A percentile compares a stretch with the other conserved stretches of the same genome.
phyloP scores from a whole-genome alignment of 2,113 vertebrate species.

The Potamarius usumacintae region DNA sequence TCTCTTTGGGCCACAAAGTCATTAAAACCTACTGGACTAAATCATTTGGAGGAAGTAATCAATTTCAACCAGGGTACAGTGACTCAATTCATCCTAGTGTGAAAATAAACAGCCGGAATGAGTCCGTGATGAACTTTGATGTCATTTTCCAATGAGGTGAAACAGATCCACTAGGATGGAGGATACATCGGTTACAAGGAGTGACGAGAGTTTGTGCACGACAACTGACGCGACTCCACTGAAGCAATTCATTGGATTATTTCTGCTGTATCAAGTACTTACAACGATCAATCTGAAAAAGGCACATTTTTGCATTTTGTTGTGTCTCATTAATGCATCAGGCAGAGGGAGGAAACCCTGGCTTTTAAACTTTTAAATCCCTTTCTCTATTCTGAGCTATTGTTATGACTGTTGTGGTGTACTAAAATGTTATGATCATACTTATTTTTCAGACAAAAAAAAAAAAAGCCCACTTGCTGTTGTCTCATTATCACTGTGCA shows the following conservation, averaged over 20 bases:
- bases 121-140: slow-evolving; percentile 18
- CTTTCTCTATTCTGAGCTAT: not conserved
- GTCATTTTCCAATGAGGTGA: slow-evolving; percentile 15
- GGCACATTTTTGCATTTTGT: not conserved
- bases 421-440: not conserved
- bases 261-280: not conserved
- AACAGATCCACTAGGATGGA: not conserved
- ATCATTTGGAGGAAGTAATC: slow-evolving; percentile 46
- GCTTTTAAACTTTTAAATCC: not conserved
- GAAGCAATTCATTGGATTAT: not conserved
- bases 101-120: slow-evolving; percentile 36
- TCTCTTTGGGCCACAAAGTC: slow-evolving; percentile 28
- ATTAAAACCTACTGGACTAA: slow-evolving; percentile 47
- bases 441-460: not conserved
- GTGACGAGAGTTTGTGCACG: not conserved
- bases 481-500: not conserved
- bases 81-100: slow-evolving; percentile 31
- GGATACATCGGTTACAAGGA: not conserved
- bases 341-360: not conserved
- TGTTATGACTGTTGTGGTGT: not conserved
- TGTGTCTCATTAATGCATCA: not conserved
- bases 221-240: not conserved
- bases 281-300: not conserved
- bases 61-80: slow-evolving; percentile 41
- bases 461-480: not conserved